Evolutionary conservation across 2,113 vertebrate genomes (phyloP).

Genomic region (Caranx ignobilis): DNA sequence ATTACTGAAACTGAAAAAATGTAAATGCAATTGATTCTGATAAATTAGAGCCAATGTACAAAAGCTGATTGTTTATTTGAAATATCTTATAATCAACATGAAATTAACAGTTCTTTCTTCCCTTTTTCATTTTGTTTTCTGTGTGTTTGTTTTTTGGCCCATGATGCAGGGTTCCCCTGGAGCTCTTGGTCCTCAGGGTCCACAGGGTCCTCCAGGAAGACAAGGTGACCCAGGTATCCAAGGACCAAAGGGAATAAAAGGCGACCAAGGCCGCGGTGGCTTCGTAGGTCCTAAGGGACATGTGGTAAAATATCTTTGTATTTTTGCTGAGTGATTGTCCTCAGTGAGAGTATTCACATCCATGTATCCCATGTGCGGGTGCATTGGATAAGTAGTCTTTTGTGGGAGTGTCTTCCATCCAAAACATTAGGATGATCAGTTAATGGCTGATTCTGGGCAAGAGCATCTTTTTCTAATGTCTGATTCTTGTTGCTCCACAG

Average conservation of each 20-base stretch:
- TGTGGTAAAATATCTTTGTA: conserved; percentile 80
- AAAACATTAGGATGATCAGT: too few relatives aligned
- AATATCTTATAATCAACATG: neutral
- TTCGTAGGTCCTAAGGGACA: conserved; percentile 90
- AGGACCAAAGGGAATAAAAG: conserved; percentile 93
- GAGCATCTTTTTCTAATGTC: conserved; percentile 2
- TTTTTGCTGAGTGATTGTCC: too few relatives aligned
- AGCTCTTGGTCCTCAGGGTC: conserved; percentile 87
- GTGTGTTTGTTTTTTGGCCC: too few relatives aligned
- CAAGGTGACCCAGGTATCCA: conserved; percentile 89
- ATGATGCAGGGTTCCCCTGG: conserved; percentile 90
- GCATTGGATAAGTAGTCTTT: too few relatives aligned
- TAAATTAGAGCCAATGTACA: neutral
- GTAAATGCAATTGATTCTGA: neutral
- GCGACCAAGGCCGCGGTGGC: conserved; percentile 87
- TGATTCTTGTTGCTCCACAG: conserved; percentile 71
- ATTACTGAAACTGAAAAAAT: neutral
- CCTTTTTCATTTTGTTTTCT: conserved; percentile 5
- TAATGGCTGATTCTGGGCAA: too few relatives aligned
- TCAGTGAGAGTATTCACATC: too few relatives aligned
- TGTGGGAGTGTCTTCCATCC: too few relatives aligned
- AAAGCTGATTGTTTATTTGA: neutral
- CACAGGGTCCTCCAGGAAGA: conserved; percentile 87
- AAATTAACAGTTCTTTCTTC: conserved; percentile 13
- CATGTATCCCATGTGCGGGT: too few relatives aligned